Percentiles rank a stretch among this genome's conserved stretches.
phyloP scores from a whole-genome alignment of 2,113 vertebrate species.

The Planiliza haematocheilus region DNA sequence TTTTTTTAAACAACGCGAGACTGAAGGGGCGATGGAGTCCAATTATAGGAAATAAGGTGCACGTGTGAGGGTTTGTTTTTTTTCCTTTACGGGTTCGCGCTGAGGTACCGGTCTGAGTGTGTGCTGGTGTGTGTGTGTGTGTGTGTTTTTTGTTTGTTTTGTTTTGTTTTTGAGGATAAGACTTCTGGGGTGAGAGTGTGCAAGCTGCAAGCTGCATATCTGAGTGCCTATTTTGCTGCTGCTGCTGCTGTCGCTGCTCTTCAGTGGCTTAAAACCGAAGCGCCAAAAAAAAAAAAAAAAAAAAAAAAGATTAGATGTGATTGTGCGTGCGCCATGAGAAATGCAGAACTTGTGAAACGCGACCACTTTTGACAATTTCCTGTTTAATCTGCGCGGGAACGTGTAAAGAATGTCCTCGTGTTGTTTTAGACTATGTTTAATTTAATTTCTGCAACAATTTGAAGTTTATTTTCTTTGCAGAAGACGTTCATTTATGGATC shows the following conservation, averaged over 20 bases:
- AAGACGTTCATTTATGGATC: neutral
- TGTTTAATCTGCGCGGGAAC: neutral
- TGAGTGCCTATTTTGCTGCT: neutral
- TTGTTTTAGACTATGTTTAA: neutral
- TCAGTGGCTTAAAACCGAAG: neutral
- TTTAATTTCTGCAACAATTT: neutral
- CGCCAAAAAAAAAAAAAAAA: no score
- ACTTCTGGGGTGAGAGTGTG: neutral
- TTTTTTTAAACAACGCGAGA: neutral
- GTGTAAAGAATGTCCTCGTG: neutral
- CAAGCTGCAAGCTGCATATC: neutral
- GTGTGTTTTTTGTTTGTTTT: no score
- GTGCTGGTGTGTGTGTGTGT: neutral
- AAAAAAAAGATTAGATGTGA: conserved; percentile 15
- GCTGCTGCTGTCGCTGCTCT: neutral
- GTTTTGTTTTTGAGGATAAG: no score
- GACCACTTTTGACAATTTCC: neutral
- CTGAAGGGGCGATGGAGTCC: conserved; percentile 35
- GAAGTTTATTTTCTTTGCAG: neutral
- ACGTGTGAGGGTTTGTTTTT: conserved; percentile 60
- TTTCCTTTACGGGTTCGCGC: conserved; percentile 25
- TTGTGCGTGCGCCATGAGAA: neutral
- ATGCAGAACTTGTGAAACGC: neutral
- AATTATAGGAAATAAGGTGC: conserved; percentile 69
- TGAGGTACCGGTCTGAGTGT: neutral